These are phyloP conservation scores for Dendroctonus valens DNA, from an alignment of 1,140 invertebrate genomes.

Conservation along the genomic window DNA sequence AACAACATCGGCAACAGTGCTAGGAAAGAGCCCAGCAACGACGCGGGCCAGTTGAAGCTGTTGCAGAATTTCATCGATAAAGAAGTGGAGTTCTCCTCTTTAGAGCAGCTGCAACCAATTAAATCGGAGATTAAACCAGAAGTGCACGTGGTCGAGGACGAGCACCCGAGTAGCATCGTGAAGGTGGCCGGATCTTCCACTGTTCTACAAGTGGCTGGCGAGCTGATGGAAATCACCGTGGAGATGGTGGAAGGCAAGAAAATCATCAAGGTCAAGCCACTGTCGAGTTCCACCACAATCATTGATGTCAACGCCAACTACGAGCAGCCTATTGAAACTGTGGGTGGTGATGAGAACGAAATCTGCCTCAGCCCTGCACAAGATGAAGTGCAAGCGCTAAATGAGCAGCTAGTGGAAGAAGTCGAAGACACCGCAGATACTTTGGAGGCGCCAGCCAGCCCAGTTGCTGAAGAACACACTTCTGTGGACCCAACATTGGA, in stretches of 20 bases:
- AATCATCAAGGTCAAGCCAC: slow-evolving; percentile 43
- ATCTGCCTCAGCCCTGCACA: too few relatives aligned
- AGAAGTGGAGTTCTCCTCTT: slow-evolving; percentile 25
- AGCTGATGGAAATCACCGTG: slow-evolving; percentile 45
- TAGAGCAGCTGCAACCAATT: slow-evolving; percentile 7
- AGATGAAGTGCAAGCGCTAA: too few relatives aligned
- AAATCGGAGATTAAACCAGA: slow-evolving; percentile 1
- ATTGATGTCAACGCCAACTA: slow-evolving; percentile 14
- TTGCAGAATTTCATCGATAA: slow-evolving; percentile 23
- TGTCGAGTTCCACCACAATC: slow-evolving; percentile 43
- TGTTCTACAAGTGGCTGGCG: slow-evolving; percentile 43
- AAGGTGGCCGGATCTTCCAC: slow-evolving; percentile 39
- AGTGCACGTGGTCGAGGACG: slow-evolving; percentile 10
- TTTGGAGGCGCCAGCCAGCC: background rate
- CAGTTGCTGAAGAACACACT: background rate
- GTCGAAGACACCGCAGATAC: too few relatives aligned
- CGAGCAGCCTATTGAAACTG: background rate
- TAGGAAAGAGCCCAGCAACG: slow-evolving; percentile 7
- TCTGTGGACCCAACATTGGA: too few relatives aligned
- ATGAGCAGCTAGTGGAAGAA: background rate
- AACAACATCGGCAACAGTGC: slow-evolving; percentile 36
- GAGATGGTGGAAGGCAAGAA: slow-evolving; percentile 42
- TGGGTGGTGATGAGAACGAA: too few relatives aligned
- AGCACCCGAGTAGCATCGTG: slow-evolving; percentile 10
- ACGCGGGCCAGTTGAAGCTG: background rate